Evolutionary conservation across 2,113 vertebrate species (phyloP).

Genomic region (Seriola rivoliana): DNA sequence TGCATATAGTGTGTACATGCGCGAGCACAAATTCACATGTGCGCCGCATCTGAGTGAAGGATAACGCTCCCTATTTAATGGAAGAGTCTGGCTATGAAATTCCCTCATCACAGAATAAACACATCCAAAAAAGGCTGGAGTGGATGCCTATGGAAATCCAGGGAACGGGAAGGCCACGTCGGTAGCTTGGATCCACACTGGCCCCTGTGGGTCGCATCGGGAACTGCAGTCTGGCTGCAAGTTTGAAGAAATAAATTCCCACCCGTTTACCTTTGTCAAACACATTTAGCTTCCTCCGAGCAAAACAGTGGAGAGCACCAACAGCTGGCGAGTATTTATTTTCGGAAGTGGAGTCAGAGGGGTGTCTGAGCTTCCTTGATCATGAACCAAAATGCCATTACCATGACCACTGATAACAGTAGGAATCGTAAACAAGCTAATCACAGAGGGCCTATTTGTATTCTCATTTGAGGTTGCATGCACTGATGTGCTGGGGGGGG

Average conservation of each 20-base stretch:
- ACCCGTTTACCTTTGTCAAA: slow-evolving; percentile 79
- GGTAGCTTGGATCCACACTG: slow-evolving; percentile 74
- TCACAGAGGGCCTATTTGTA: slow-evolving; percentile 65
- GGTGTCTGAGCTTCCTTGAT: slow-evolving; percentile 68
- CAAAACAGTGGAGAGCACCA: slow-evolving; percentile 59
- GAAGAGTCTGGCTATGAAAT: slow-evolving; percentile 70
- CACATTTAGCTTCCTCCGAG: slow-evolving; percentile 70
- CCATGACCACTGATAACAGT: slow-evolving; percentile 67
- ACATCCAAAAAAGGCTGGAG: slow-evolving; percentile 63
- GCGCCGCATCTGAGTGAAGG: slow-evolving; percentile 56
- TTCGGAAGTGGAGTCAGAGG: slow-evolving; percentile 70
- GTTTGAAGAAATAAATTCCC: slow-evolving; percentile 64
- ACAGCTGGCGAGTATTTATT: slow-evolving; percentile 74
- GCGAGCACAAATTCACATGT: slow-evolving; percentile 24
- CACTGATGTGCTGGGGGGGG: slow-evolving; percentile 21
- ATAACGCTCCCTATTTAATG: slow-evolving; percentile 65
- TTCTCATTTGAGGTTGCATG: slow-evolving; percentile 63
- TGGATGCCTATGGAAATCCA: slow-evolving; percentile 66
- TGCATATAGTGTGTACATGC: slow-evolving; percentile 57
- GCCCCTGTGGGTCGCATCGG: slow-evolving; percentile 59
- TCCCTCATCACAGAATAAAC: slow-evolving; percentile 80
- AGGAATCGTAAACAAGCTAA: slow-evolving; percentile 67
- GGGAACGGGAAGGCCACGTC: background rate
- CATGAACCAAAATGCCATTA: slow-evolving; percentile 65
- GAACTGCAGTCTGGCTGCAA: slow-evolving; percentile 42